Conservation (phyloP, 1,140 invertebrate genomes). For the Drosophila nebulosa region DNA sequence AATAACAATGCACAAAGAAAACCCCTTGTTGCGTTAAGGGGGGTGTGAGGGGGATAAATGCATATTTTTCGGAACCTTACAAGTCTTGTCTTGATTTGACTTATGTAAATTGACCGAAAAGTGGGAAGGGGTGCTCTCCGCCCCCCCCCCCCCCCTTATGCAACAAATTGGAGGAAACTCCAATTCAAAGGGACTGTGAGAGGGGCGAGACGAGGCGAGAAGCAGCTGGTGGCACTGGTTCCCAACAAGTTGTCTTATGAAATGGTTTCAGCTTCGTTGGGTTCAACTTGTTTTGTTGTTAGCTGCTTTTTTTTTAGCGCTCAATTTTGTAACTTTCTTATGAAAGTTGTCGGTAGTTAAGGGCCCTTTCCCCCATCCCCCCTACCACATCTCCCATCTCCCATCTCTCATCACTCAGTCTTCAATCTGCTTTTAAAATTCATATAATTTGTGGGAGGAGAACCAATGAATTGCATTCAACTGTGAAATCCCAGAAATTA, state of each 20-base stretch:
- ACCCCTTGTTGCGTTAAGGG: no score
- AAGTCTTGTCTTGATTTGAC: not conserved
- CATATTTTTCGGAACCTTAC: not conserved
- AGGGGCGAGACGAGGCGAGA: no score
- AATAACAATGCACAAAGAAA: not conserved
- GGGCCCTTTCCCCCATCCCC: not conserved
- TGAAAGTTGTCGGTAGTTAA: not conserved
- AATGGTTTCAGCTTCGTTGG: not conserved
- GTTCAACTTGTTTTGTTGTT: not conserved
- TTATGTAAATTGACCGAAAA: slow-evolving; percentile 3
- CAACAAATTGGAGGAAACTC: not conserved
- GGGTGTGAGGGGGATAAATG: no score
- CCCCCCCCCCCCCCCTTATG: not conserved
- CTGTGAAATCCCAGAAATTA: not conserved
- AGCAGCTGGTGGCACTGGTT: not conserved
- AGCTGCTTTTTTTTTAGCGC: not conserved
- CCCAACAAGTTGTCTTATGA: not conserved
- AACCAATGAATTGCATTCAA: not conserved
- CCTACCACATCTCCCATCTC: no score
- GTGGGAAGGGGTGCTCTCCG: not conserved
- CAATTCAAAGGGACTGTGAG: not conserved
- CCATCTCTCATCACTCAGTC: not conserved
- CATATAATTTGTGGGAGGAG: not conserved
- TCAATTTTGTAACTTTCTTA: not conserved
- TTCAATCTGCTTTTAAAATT: not conserved